phyloP scores from a whole-genome alignment of 2,888 invertebrate genomes.

The Chrysodeixis includens region DNA sequence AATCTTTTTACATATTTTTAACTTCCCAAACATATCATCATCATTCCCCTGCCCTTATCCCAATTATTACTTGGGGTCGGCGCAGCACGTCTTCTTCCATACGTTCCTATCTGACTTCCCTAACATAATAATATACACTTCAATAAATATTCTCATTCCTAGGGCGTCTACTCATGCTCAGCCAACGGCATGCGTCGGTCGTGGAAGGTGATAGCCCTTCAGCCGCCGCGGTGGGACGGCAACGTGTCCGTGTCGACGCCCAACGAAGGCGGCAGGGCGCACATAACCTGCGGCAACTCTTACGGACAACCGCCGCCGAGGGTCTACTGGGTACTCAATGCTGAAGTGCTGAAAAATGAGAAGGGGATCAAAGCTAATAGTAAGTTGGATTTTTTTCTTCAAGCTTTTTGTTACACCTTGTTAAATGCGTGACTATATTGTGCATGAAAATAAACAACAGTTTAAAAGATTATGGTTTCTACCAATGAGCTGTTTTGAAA shows the following conservation, averaged over 20 bases:
- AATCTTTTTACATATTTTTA: no score
- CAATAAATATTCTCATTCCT: constrained; percentile 21
- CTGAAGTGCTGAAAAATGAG: constrained; percentile 90
- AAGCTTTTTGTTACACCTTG: no score
- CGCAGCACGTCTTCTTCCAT: no score
- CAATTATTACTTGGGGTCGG: no score
- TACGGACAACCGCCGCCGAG: constrained; percentile 93
- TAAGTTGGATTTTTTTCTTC: constrained; percentile 54
- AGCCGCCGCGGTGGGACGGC: constrained; percentile 88
- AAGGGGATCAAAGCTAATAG: constrained; percentile 75
- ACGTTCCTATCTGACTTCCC: no score
- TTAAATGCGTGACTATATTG: no score
- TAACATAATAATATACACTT: no score
- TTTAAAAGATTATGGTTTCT: no score
- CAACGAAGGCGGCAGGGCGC: constrained; percentile 83
- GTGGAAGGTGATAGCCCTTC: constrained; percentile 80
- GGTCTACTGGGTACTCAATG: constrained; percentile 96
- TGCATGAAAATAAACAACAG: no score
- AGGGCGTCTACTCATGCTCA: constrained; percentile 94
- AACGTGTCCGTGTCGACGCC: constrained; percentile 85
- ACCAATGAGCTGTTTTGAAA: no score
- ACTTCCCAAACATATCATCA: no score
- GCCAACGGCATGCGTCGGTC: constrained; percentile 89
- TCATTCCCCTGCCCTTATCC: no score
- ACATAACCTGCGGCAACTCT: constrained; percentile 88